Percentiles rank a stretch among this genome's conserved stretches.
Evolutionary conservation across 1,140 invertebrate genomes (phyloP).

Genomic region (Drosophila chauvacae): DNA sequence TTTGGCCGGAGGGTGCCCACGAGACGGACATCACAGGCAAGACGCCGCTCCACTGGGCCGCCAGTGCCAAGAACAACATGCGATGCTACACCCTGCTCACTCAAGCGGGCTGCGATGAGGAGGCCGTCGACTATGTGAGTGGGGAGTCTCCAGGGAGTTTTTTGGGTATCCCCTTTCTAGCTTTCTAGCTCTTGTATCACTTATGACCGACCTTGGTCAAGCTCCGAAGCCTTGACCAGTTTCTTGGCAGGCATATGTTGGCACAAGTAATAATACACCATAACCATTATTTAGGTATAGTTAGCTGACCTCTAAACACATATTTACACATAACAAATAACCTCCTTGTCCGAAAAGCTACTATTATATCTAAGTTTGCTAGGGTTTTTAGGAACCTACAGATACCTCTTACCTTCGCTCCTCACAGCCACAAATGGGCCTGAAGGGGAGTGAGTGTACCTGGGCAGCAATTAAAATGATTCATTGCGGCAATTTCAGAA

Average conservation of each 20-base stretch:
- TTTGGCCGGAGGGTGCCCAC: conserved; percentile 89
- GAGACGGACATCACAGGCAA: conserved; percentile 92
- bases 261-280: conserved; percentile 4
- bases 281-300: conserved; percentile 1
- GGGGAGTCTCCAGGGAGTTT: not conserved
- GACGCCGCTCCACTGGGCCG: conserved; percentile 96
- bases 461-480: conserved; percentile 61
- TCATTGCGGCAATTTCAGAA: conserved; percentile 86
- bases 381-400: not conserved
- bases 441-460: not conserved
- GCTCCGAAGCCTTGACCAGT: not conserved
- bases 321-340: conserved; percentile 12
- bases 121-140: conserved; percentile 92
- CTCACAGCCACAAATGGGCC: not conserved
- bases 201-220: not conserved
- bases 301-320: conserved; percentile 3
- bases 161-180: not conserved
- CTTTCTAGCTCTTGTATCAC: not conserved
- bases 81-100: conserved; percentile 90
- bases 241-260: conserved; percentile 6
- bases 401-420: not conserved
- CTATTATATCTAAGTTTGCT: not conserved
- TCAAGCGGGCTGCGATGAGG: conserved; percentile 91
- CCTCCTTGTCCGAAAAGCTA: not conserved
- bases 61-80: conserved; percentile 89